Evolutionary conservation across 2,888 invertebrate species (phyloP).

Genomic region (Bellardia bayeri): DNA sequence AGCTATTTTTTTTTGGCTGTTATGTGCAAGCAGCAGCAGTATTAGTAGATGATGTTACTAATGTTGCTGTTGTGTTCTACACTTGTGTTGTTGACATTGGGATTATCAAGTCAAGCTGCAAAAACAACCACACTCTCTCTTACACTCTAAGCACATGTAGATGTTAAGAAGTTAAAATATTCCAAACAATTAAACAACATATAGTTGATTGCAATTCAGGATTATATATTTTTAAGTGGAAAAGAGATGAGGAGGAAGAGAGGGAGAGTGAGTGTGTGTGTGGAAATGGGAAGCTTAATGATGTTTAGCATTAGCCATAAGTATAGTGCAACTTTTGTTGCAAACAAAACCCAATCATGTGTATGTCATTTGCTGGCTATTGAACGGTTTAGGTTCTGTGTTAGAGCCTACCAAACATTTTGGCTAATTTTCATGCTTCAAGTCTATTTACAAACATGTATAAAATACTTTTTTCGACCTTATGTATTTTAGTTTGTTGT

Average conservation of each 20-base stretch:
- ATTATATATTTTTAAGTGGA: neutral
- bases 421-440: slow-evolving; percentile 1
- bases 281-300: neutral
- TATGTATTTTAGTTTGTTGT: slow-evolving; percentile 15
- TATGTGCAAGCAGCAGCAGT: neutral
- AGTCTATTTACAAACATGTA: neutral
- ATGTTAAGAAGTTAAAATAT: slow-evolving; percentile 10
- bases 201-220: neutral
- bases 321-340: slow-evolving; percentile 13
- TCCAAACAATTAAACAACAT: slow-evolving; percentile 9
- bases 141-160: neutral
- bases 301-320: slow-evolving; percentile 1
- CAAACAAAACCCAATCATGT: slow-evolving; percentile 39
- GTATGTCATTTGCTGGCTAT: slow-evolving; percentile 29
- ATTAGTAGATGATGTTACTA: slow-evolving; percentile 35
- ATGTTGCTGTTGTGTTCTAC: slow-evolving; percentile 59
- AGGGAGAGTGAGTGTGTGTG: neutral
- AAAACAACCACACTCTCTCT: neutral
- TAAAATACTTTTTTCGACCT: neutral
- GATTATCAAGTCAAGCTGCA: slow-evolving; percentile 62
- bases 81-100: slow-evolving; percentile 60
- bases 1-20: slow-evolving; percentile 7
- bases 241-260: too few species aligned
- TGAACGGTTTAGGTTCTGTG: neutral
- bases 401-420: neutral